phyloP scores from a whole-genome alignment of 1,140 invertebrate genomes.

The Neodiprion lecontei region DNA sequence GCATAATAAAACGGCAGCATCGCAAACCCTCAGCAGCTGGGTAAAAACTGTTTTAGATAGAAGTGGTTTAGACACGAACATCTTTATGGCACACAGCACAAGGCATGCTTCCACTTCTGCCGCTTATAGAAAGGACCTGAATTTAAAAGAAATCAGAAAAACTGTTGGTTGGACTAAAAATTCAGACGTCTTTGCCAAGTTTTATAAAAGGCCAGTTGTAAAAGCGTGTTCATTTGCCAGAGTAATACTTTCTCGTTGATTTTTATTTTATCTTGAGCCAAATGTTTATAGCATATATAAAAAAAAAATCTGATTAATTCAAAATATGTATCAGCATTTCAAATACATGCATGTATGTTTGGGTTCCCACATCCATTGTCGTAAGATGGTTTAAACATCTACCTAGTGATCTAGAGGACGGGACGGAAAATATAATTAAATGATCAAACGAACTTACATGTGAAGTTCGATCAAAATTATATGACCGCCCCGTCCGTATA shows the following conservation, averaged over 20 bases:
- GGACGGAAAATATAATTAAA: conserved; percentile 1
- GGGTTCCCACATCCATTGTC: too few species aligned
- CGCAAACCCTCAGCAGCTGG: conserved; percentile 11
- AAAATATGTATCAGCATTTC: too few species aligned
- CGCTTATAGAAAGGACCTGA: conserved; percentile 24
- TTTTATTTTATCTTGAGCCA: too few species aligned
- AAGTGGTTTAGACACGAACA: conserved; percentile 11
- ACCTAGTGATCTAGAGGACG: conserved; percentile 3
- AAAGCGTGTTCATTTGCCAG: not conserved
- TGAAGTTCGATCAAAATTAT: not conserved
- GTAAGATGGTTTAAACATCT: too few species aligned
- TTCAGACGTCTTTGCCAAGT: conserved; percentile 37
- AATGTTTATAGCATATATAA: too few species aligned
- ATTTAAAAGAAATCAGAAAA: conserved; percentile 33
- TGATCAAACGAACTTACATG: not conserved
- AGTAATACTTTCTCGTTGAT: not conserved
- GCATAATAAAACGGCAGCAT: not conserved
- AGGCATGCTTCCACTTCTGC: conserved; percentile 8
- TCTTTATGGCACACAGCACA: not conserved
- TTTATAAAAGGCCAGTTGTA: conserved; percentile 30
- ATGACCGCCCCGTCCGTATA: not conserved
- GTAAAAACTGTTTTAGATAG: not conserved
- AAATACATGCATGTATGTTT: too few species aligned
- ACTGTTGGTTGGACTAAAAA: conserved; percentile 38
- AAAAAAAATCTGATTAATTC: too few species aligned